These are phyloP conservation scores for Denticeps clupeoides DNA, from an alignment of 2,797 vertebrate genomes.

Conservation along the genomic window DNA sequence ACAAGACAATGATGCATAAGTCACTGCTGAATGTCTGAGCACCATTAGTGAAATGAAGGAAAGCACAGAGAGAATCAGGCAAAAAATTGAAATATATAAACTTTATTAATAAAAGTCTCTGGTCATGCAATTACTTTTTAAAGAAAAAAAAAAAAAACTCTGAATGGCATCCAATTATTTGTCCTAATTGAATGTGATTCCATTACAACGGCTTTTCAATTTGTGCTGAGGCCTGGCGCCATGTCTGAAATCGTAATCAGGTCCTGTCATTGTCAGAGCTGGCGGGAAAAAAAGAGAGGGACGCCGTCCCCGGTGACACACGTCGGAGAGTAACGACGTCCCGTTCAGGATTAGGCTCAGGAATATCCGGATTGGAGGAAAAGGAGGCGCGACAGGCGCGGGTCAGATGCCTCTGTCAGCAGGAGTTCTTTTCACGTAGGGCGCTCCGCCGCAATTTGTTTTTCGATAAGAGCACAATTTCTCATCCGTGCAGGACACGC, in stretches of 20 bases:
- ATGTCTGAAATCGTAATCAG: constrained; percentile 9
- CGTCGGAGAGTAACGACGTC: not conserved
- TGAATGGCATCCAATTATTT: constrained; percentile 22
- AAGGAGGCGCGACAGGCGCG: too few relatives aligned
- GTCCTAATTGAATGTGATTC: constrained; percentile 22
- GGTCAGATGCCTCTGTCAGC: too few relatives aligned
- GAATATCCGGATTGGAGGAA: too few relatives aligned
- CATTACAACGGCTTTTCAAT: constrained; percentile 21
- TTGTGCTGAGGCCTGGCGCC: constrained; percentile 2
- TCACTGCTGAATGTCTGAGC: constrained; percentile 31
- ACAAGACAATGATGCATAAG: not conserved
- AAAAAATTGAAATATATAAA: not conserved
- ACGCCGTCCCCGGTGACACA: too few relatives aligned
- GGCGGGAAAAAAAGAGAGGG: too few relatives aligned
- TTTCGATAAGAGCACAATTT: too few relatives aligned
- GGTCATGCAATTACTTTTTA: constrained; percentile 13
- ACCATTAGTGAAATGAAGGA: constrained; percentile 13
- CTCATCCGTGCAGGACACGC: too few relatives aligned
- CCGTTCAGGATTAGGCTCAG: not conserved
- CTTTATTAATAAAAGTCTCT: constrained; percentile 18
- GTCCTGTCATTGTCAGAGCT: constrained; percentile 10
- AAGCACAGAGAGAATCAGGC: not conserved
- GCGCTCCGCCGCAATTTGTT: too few relatives aligned
- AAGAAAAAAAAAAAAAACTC: too few relatives aligned
- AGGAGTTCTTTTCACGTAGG: too few relatives aligned